These are phyloP conservation scores for Campylorhamphus procurvoides DNA, from an alignment of 2,113 vertebrate species.

Conservation along the genomic window DNA sequence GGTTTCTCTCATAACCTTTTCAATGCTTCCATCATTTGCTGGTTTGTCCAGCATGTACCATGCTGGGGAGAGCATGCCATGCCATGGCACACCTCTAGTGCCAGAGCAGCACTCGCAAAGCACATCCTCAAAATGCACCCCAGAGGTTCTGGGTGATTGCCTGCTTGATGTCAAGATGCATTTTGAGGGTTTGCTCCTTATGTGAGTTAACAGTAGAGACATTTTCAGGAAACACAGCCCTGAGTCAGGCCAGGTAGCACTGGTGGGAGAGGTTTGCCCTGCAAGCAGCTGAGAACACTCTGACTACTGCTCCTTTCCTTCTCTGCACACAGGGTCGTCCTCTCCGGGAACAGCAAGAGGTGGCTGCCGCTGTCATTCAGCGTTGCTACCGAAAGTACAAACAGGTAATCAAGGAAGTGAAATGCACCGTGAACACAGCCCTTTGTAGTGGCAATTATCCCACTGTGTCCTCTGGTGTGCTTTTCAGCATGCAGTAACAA, in stretches of 20 bases:
- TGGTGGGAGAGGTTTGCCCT: background rate
- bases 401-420: slow-evolving; percentile 82
- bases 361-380: slow-evolving; percentile 96
- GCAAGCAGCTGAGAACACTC: background rate
- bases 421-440: background rate
- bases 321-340: slow-evolving; percentile 84
- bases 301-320: background rate
- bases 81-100: background rate
- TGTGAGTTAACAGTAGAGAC: background rate
- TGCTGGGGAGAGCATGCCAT: background rate
- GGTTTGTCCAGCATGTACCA: background rate
- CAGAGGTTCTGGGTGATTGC: background rate
- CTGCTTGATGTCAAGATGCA: background rate
- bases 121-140: background rate
- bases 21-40: background rate
- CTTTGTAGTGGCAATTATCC: background rate
- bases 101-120: background rate
- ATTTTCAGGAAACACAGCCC: background rate
- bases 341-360: slow-evolving; percentile 94
- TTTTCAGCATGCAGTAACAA: background rate
- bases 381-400: slow-evolving; percentile 99
- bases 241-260: rapidly evolving
- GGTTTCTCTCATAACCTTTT: background rate
- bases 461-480: background rate
- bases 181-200: background rate